These are phyloP conservation scores for Remorina albescens DNA, from an alignment of 2,797 vertebrate genomes.

Conservation along the genomic window DNA sequence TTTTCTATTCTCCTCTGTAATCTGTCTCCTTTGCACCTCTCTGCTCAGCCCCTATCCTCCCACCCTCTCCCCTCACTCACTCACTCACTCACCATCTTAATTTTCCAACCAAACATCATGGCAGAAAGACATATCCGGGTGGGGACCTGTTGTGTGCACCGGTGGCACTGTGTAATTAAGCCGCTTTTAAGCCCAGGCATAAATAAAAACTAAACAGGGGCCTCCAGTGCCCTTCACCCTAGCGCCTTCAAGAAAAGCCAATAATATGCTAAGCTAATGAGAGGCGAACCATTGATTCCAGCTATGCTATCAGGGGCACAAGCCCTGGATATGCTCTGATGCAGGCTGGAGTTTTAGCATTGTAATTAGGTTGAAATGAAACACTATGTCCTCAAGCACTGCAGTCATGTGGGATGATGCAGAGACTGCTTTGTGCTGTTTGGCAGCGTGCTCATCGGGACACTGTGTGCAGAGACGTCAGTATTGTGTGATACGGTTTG, in stretches of 20 bases:
- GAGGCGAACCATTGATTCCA: conserved; percentile 77
- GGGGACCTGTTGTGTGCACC: conserved; percentile 77
- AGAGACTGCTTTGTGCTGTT: conserved; percentile 63
- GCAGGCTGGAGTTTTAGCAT: conserved; percentile 75
- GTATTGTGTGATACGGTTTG: conserved; percentile 50
- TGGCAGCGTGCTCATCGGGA: conserved; percentile 64
- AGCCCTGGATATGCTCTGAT: conserved; percentile 71
- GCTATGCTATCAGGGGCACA: conserved; percentile 67
- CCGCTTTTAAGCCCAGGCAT: conserved; percentile 72
- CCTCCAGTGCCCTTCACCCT: conserved; percentile 78
- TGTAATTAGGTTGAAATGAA: conserved; percentile 82
- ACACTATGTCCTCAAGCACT: conserved; percentile 75
- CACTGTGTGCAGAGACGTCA: conserved; percentile 60
- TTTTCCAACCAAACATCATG: conserved; percentile 61
- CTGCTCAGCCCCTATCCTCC: conserved; percentile 19
- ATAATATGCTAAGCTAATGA: conserved; percentile 83
- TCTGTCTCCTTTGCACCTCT: conserved; percentile 37
- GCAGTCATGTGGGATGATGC: conserved; percentile 76
- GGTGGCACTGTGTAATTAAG: conserved; percentile 78
- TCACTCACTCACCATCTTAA: conserved; percentile 56
- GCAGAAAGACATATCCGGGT: conserved; percentile 67
- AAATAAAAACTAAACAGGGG: conserved; percentile 81
- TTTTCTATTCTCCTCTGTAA: conserved; percentile 30
- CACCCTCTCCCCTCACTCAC: conserved; percentile 30
- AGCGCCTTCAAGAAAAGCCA: conserved; percentile 77